A percentile compares a stretch with the other conserved stretches of the same genome.
Evolutionary conservation across 1,140 invertebrate genomes (phyloP).

Genomic region (Trissolcus basalis): DNA sequence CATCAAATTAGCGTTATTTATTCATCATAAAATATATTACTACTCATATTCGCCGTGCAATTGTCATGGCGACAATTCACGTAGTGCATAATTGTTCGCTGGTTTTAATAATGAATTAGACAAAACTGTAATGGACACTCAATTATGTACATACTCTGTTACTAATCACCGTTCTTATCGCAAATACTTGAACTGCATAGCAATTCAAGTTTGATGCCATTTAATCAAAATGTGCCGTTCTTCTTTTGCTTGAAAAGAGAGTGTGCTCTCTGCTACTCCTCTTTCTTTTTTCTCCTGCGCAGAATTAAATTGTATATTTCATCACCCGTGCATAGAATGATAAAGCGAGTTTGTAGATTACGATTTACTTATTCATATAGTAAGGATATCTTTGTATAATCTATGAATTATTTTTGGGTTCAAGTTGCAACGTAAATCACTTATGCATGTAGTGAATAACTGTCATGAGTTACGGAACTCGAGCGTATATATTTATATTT

Average conservation of each 20-base stretch:
- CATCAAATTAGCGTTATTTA: constrained; percentile 4
- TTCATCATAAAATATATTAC: constrained; percentile 9
- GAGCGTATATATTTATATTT: constrained; percentile 40
- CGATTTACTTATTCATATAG: no score
- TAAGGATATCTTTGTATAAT: no score
- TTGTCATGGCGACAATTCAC: constrained; percentile 1
- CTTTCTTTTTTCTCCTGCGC: no score
- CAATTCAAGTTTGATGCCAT: no score
- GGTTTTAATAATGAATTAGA: constrained; percentile 12
- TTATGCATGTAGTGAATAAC: constrained; percentile 32
- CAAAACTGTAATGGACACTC: constrained; percentile 15
- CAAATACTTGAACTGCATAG: constrained; percentile 17
- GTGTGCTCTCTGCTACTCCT: no score
- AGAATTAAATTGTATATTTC: no score
- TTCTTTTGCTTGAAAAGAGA: no score
- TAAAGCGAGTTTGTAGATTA: no score
- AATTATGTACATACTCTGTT: constrained; percentile 16
- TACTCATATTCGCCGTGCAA: constrained; percentile 1
- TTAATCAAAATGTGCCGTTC: no score
- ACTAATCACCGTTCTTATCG: constrained; percentile 23
- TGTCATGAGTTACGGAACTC: constrained; percentile 49
- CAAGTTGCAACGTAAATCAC: constrained; percentile 35
- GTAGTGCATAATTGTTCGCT: neutral
- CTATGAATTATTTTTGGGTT: constrained; percentile 21
- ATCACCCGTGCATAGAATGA: no score